These are phyloP conservation scores for Odontamblyopus lacepedii DNA, from an alignment of 2,797 vertebrate genomes.

Conservation along the genomic window DNA sequence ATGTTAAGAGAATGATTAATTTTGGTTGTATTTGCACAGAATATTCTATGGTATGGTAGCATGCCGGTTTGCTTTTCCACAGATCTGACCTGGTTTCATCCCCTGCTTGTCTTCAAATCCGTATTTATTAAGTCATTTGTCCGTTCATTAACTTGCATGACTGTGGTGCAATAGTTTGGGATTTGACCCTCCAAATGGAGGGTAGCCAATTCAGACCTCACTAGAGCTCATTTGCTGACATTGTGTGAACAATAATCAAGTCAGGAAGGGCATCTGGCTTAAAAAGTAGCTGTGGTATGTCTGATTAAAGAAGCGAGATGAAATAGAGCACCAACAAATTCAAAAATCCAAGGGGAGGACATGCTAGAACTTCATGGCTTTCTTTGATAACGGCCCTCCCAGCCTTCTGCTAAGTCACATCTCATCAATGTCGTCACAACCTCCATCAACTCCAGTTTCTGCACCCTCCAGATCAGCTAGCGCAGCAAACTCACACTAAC, in stretches of 20 bases:
- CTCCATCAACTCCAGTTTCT: slow-evolving; percentile 17
- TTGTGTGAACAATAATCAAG: not conserved
- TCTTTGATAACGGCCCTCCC: not conserved
- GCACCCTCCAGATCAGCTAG: slow-evolving; percentile 21
- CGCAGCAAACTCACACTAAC: slow-evolving; percentile 9
- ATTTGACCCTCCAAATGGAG: too few species aligned
- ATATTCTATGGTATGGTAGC: too few species aligned
- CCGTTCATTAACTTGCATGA: too few species aligned
- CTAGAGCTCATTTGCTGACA: too few species aligned
- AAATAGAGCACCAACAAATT: not conserved
- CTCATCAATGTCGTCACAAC: slow-evolving; percentile 1
- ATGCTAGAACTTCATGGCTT: not conserved
- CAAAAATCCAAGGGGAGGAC: not conserved
- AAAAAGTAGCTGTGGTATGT: not conserved
- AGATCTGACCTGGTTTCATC: too few species aligned
- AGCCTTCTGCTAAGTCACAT: slow-evolving; percentile 6
- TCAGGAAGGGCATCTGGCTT: not conserved
- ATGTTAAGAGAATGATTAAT: not conserved
- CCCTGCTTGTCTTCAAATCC: too few species aligned
- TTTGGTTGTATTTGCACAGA: too few species aligned
- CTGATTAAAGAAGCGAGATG: not conserved
- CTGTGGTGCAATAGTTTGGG: too few species aligned
- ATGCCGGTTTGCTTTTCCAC: too few species aligned
- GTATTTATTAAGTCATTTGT: too few species aligned
- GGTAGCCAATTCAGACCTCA: too few species aligned